These are phyloP conservation scores for Chrysomela aeneicollis DNA, from an alignment of 2,888 invertebrate genomes.

Conservation along the genomic window DNA sequence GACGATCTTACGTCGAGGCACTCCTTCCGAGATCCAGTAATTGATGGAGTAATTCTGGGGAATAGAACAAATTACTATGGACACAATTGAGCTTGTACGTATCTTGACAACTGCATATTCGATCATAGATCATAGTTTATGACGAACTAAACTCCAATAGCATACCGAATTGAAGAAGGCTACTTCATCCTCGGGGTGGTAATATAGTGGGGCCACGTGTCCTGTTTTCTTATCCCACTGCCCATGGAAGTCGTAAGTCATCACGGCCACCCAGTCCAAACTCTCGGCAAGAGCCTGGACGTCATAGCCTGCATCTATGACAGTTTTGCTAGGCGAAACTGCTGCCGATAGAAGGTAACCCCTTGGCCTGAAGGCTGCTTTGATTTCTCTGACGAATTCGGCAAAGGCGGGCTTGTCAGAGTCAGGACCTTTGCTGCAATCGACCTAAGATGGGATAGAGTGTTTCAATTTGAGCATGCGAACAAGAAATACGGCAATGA, in stretches of 20 bases:
- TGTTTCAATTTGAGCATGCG: background rate
- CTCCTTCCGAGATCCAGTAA: slow-evolving; percentile 89
- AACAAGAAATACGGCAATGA: no score
- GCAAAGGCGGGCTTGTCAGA: slow-evolving; percentile 86
- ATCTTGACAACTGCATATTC: no score
- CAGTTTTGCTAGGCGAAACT: slow-evolving; percentile 87
- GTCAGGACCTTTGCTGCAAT: slow-evolving; percentile 83
- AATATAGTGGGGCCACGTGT: slow-evolving; percentile 85
- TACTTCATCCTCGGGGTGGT: slow-evolving; percentile 83
- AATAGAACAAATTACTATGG: slow-evolving; percentile 27
- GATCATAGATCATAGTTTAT: no score
- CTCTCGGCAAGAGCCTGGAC: slow-evolving; percentile 77
- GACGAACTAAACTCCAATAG: background rate
- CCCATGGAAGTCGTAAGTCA: slow-evolving; percentile 92
- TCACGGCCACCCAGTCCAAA: slow-evolving; percentile 90
- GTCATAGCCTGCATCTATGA: slow-evolving; percentile 86
- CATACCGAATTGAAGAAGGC: slow-evolving; percentile 83
- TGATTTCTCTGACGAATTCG: slow-evolving; percentile 76
- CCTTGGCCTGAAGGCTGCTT: slow-evolving; percentile 61
- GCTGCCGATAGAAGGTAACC: slow-evolving; percentile 79
- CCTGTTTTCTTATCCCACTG: slow-evolving; percentile 94
- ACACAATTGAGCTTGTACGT: no score
- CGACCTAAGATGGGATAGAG: slow-evolving; percentile 68
- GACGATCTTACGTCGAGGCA: slow-evolving; percentile 80
- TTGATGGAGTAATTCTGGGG: slow-evolving; percentile 83